phyloP scores from a whole-genome alignment of 2,113 vertebrate genomes.

The Physeter macrocephalus region DNA sequence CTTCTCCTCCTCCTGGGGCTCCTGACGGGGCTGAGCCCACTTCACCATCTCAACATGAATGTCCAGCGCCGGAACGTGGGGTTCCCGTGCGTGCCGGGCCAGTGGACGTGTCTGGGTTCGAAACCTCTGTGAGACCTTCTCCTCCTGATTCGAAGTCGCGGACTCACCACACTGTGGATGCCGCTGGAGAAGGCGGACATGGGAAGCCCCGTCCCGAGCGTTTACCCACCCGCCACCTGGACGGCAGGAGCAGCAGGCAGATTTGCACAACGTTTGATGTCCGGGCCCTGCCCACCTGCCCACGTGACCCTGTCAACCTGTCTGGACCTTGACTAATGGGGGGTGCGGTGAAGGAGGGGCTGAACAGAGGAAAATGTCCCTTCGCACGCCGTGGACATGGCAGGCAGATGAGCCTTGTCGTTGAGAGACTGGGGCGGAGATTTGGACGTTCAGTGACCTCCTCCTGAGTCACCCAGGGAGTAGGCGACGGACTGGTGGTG shows the following conservation, averaged over 20 bases:
- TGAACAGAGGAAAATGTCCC: not conserved
- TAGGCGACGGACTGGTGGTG: not conserved
- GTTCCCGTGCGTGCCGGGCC: not conserved
- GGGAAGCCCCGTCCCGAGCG: not conserved
- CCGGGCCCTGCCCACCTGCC: not conserved
- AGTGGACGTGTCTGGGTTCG: fast-evolving
- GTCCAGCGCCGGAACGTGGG: too few relatives aligned
- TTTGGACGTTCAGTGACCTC: not conserved
- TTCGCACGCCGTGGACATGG: not conserved
- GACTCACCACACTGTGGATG: not conserved
- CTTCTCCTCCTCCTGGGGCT: not conserved
- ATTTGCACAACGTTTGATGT: not conserved
- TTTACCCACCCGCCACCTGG: not conserved
- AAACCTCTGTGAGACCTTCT: not conserved
- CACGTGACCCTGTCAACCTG: not conserved
- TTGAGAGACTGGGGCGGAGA: not conserved
- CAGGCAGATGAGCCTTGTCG: not conserved
- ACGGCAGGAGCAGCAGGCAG: not conserved
- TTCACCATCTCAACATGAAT: not conserved
- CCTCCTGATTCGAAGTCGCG: not conserved
- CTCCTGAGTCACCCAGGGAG: not conserved
- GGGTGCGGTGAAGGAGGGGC: not conserved
- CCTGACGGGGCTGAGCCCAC: not conserved
- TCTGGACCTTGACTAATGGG: not conserved
- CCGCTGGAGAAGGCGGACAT: too few relatives aligned